Evolutionary conservation across 2,888 invertebrate genomes (phyloP).

Genomic region (Oscheius sp.): DNA sequence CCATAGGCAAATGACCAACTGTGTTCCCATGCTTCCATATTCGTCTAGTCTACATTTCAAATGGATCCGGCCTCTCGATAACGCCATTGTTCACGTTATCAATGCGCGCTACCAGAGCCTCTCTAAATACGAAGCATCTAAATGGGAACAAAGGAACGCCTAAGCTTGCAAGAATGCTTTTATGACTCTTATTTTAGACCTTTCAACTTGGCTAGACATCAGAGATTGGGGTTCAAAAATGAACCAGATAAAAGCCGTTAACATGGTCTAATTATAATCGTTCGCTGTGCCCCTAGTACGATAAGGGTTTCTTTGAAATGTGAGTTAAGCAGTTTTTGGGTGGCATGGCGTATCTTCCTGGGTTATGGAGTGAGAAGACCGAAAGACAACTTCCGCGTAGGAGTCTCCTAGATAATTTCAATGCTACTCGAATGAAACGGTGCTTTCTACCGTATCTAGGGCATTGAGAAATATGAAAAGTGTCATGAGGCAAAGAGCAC

Average conservation of each 20-base stretch:
- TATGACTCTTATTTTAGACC: neutral
- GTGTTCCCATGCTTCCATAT: neutral
- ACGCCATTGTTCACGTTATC: constrained; percentile 26
- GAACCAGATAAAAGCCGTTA: neutral
- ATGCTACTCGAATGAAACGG: too few species aligned
- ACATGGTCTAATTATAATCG: constrained; percentile 15
- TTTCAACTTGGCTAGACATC: too few species aligned
- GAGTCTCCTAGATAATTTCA: too few species aligned
- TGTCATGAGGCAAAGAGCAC: too few species aligned
- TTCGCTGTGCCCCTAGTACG: constrained; percentile 6
- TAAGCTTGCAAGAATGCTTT: neutral
- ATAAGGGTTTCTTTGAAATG: constrained; percentile 29
- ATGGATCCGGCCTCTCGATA: neutral
- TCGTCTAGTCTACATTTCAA: constrained; percentile 13
- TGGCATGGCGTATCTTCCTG: too few species aligned
- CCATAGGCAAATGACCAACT: neutral
- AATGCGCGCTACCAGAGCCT: constrained; percentile 12
- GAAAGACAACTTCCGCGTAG: too few species aligned
- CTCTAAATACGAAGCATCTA: constrained; percentile 13
- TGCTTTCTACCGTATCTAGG: too few species aligned
- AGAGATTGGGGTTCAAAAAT: too few species aligned
- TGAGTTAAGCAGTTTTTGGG: too few species aligned
- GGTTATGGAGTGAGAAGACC: too few species aligned
- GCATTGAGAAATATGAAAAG: too few species aligned
- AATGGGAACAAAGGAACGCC: constrained; percentile 13